Base-by-base conservation (phyloP, 2,113 vertebrate genomes). In the Pelvicachromis taeniatus region DNA sequence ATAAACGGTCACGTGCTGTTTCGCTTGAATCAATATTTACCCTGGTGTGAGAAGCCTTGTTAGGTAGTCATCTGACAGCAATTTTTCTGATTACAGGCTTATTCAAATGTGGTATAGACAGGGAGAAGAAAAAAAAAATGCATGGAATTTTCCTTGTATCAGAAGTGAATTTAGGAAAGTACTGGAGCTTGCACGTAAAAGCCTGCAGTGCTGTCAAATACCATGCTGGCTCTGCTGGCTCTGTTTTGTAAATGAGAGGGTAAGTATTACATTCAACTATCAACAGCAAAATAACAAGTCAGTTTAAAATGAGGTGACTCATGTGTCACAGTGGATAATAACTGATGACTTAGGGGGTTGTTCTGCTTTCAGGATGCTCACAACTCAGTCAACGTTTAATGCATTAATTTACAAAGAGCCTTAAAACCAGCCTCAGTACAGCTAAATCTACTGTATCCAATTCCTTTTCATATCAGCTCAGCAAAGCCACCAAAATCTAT, bases 361-460 rank as follows among this genome's bases (percentile, higher is more conserved):
- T 48, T 87, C 40, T 11, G 83, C 84, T 80, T 83, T 81, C 52
- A 73, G n/a, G 52, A 31, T 73, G 84, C 80, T 83, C 78, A 88
- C 80, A 78, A 77, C 63, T 86, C 80, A 79, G 83, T 86, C 84
- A 88, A 75, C 80, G n/a, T 88, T 90, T 84, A 70, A 80, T 55
- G 56, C 59, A 86, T 89, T 81, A 33, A 81, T 88, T 92, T 59
- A 82, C 35, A 80, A 50, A 87, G 29, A 82, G 73, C 82, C 54
- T 85, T 82, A 90, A 89, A 92, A 63, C 77, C 80, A 70, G 83
- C 82, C 23, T 58, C 78, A 88, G 56, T 82, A 61, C 78, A 81
- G 68, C 65, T 83, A 89, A 88, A 88, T 87, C 90, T 88, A 90
- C 92, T 85, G 85, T 86, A 90, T 87, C 83, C 26, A 14, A 90